Percentiles rank a stretch among this genome's conserved stretches.
phyloP scores from a whole-genome alignment of 1,140 invertebrate genomes.

The Bombus vancouverensis region DNA sequence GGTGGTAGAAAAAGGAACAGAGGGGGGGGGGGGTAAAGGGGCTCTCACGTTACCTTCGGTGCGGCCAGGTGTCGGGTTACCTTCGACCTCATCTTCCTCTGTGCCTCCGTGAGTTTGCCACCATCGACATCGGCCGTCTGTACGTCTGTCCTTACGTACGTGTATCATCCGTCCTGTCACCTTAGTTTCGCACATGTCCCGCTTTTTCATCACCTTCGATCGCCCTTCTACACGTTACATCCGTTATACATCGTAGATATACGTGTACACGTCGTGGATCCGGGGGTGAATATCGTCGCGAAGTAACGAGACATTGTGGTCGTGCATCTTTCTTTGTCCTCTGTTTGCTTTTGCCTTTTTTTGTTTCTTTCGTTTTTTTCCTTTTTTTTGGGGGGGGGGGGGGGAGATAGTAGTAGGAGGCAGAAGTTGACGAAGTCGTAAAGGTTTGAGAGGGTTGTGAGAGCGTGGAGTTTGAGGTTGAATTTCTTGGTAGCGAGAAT shows the following conservation, averaged over 20 bases:
- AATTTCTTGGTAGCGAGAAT: no score
- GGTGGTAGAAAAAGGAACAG: conserved; percentile 63
- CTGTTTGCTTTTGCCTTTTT: neutral
- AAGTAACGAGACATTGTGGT: neutral
- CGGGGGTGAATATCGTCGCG: neutral
- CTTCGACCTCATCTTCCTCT: conserved; percentile 76
- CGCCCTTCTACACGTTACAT: neutral
- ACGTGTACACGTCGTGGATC: neutral
- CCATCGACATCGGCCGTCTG: conserved; percentile 72
- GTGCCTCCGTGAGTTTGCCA: conserved; percentile 78
- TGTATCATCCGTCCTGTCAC: conserved; percentile 58
- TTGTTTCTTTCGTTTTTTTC: neutral
- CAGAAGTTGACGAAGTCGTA: no score
- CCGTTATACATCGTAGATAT: neutral
- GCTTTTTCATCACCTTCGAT: neutral
- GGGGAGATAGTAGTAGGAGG: no score
- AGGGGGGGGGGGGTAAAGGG: conserved; percentile 61
- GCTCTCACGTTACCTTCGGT: conserved; percentile 77
- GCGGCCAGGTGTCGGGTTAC: conserved; percentile 76
- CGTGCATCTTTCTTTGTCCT: neutral
- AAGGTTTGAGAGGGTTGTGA: no score
- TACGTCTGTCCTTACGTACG: conserved; percentile 64
- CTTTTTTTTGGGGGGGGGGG: no score
- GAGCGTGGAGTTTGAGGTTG: no score
- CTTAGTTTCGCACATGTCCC: conserved; percentile 48